phyloP scores from a whole-genome alignment of 2,797 vertebrate species.

The Sebastes oblongus region DNA sequence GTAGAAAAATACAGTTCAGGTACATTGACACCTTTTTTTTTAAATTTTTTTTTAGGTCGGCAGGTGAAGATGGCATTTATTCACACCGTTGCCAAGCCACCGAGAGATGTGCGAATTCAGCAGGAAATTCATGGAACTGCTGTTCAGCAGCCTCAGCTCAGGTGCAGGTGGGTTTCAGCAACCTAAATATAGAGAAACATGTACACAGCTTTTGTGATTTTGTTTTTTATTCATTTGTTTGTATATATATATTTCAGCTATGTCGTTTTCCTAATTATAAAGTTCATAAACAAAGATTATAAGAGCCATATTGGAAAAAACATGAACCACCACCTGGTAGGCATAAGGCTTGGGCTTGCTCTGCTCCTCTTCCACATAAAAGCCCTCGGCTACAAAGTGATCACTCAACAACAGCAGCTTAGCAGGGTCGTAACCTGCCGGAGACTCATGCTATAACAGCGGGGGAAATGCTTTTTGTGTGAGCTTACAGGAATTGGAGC shows the following conservation, averaged over 20 bases:
- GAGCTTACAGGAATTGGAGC: conserved; percentile 42
- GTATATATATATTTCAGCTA: background rate
- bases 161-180: conserved; percentile 74
- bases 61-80: conserved; percentile 91
- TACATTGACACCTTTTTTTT: background rate
- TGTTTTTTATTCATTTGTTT: background rate
- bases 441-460: conserved; percentile 19
- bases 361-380: conserved; percentile 24
- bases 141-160: conserved; percentile 72
- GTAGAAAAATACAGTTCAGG: background rate
- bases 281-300: background rate
- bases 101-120: conserved; percentile 82
- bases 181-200: conserved; percentile 4
- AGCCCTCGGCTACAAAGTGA: conserved; percentile 19
- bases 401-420: conserved; percentile 32
- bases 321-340: conserved; percentile 2
- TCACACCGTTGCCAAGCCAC: conserved; percentile 87
- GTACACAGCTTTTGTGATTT: background rate
- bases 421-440: conserved; percentile 38
- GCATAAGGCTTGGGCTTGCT: background rate
- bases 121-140: conserved; percentile 86
- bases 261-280: background rate
- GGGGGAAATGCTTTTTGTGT: conserved; percentile 38
- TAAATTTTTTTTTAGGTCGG: conserved; percentile 81
- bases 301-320: background rate